phyloP scores from a whole-genome alignment of 2,113 vertebrate genomes.

The Ctenodactylus gundi region DNA sequence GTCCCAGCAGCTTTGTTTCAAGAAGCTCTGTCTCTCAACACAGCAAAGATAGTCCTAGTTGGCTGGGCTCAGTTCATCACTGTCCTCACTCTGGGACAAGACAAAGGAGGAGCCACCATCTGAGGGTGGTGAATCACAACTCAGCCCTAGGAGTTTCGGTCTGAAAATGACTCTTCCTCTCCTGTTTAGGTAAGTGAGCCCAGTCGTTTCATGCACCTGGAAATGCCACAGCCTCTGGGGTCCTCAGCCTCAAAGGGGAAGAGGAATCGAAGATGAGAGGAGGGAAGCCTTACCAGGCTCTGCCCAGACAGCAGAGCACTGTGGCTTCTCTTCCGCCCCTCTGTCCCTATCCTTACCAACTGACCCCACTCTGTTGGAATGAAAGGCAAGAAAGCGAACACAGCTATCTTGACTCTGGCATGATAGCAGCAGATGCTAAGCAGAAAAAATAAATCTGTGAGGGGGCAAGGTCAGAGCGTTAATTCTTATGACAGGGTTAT shows the following conservation, averaged over 20 bases:
- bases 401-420: not conserved
- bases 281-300: not conserved
- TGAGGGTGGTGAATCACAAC: not conserved
- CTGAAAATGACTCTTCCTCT: not conserved
- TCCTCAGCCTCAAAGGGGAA: not conserved
- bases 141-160: not conserved
- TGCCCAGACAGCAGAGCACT: not conserved
- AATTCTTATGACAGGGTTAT: not conserved
- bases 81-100: not conserved
- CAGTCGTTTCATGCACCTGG: not conserved
- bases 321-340: not conserved
- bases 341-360: not conserved
- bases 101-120: not conserved
- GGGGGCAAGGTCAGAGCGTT: not conserved
- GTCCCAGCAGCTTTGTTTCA: not conserved
- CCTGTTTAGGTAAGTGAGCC: not conserved
- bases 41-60: not conserved
- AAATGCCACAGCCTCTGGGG: not conserved
- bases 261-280: not conserved
- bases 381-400: not conserved
- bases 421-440: not conserved
- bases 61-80: not conserved
- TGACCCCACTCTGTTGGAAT: not conserved
- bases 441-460: not conserved
- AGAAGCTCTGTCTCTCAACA: not conserved